Evolutionary conservation across 2,888 invertebrate genomes (phyloP).

Genomic region (Lordiphosa andalusiaca): DNA sequence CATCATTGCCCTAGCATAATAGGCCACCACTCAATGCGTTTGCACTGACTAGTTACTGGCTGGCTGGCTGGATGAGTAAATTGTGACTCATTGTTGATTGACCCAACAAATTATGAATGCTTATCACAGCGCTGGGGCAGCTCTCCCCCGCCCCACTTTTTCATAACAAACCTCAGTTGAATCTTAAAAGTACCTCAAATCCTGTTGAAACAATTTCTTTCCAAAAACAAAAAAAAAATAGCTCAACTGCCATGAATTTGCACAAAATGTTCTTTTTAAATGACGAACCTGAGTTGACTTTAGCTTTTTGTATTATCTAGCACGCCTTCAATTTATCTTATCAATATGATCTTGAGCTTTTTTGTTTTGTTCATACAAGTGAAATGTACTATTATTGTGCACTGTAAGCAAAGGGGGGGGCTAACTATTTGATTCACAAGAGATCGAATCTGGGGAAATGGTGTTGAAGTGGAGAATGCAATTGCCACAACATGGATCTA

Average conservation of each 20-base stretch:
- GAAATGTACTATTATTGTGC: constrained; percentile 4
- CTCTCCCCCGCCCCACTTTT: no score
- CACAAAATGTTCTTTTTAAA: constrained; percentile 32
- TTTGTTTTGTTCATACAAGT: constrained; percentile 20
- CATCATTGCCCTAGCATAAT: constrained; percentile 52
- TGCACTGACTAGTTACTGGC: background rate
- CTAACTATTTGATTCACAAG: background rate
- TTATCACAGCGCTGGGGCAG: constrained; percentile 6
- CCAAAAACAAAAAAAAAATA: constrained; percentile 22
- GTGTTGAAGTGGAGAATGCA: no score
- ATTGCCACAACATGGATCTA: no score
- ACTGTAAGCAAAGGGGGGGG: constrained; percentile 28
- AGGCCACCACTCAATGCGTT: constrained; percentile 28
- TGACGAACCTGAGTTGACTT: background rate
- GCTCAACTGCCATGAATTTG: constrained; percentile 46
- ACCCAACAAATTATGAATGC: constrained; percentile 13
- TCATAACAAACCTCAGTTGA: background rate
- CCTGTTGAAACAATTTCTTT: constrained; percentile 9
- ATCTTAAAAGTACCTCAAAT: background rate
- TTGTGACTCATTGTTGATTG: constrained; percentile 26
- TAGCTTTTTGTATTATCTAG: constrained; percentile 29
- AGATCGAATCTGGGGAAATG: no score
- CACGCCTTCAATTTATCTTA: constrained; percentile 57
- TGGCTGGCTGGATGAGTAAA: constrained; percentile 7
- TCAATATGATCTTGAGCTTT: constrained; percentile 65